Evolutionary conservation across 2,888 invertebrate species (phyloP), one percentile per base, ranked within the genome.

Genomic region (Sphaeridia pumilis): DNA sequence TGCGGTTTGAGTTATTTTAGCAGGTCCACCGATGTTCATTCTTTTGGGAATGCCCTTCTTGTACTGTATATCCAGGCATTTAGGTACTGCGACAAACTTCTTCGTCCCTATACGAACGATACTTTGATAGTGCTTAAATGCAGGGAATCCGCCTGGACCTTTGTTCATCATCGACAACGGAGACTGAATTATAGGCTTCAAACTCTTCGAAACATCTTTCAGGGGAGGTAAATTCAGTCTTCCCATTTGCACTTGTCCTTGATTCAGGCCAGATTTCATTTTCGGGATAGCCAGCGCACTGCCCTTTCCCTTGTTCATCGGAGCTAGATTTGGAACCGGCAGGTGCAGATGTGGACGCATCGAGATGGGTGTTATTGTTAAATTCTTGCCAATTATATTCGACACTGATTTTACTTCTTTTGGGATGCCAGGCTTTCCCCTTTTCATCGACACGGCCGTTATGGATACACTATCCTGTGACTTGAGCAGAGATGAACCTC

Each of bases 311-410:
- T 46, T 46, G 26, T 31, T 34, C 52, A 60, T 57, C 12, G 60
- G 59, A 22, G 56, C 54, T 21, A 63, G 43, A 54, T 56, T 60
- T 36, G 62, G 62, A 42, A 60, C 54, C 10, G 59, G 60, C 3
- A 51, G 56, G 14, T 51, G 51, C 5, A 4, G 52, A 49, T 41
- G 54, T 12, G 53, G 45, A 31, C 55, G 36, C 21, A 46, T 58
- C 24, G 59, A 54, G 26, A 60, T 53, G 20, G 58, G 60, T 5
- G 61, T 62, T 41, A 63, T 63, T 1, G 60, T 60, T 27, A 63
- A 50, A 36, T 59, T 60, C 43, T 51, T 46, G 38, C 46, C 44
- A 3, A 48, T 49, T 4, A 61, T 17, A 26, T 57, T 59, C 14
- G 61, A 58, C 24, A 58, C 24, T 21, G 49, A 21, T 45, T 52